Conservation (phyloP, 2,113 vertebrate genomes). For the Axis porcinus region DNA sequence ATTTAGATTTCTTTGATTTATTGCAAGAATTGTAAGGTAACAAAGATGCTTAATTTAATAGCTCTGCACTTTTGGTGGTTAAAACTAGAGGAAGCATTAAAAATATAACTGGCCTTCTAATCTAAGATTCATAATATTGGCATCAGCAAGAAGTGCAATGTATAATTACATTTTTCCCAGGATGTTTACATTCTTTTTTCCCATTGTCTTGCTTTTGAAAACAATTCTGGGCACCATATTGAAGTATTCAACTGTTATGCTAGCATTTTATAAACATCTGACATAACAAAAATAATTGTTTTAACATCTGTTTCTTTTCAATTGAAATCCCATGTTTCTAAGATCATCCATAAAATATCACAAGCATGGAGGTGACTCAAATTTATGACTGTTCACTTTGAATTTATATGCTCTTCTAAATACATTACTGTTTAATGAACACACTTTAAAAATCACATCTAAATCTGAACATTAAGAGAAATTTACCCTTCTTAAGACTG, state of each 20-base stretch:
- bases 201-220: conserved; percentile 52
- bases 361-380: neutral
- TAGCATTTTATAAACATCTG: conserved; percentile 32
- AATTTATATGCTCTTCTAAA: neutral
- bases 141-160: neutral
- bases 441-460: neutral
- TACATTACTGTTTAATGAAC: neutral
- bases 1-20: conserved; percentile 57
- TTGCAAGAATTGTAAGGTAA: conserved; percentile 28
- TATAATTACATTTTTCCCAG: conserved; percentile 35
- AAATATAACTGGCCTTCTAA: conserved; percentile 34
- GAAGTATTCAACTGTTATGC: conserved; percentile 38
- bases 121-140: conserved; percentile 60
- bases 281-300: conserved; percentile 55
- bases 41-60: conserved; percentile 37
- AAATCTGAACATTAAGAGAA: neutral
- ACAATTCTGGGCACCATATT: conserved; percentile 50
- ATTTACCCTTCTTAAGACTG: neutral
- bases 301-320: conserved; percentile 57
- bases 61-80: neutral
- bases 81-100: conserved; percentile 48
- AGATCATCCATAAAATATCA: conserved; percentile 25
- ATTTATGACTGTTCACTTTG: neutral
- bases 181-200: conserved; percentile 5
- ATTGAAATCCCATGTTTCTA: neutral